Evolutionary conservation across 2,888 invertebrate species (phyloP), one percentile per base, ranked within the genome.

Genomic region (Melikaiella ostensackeni): DNA sequence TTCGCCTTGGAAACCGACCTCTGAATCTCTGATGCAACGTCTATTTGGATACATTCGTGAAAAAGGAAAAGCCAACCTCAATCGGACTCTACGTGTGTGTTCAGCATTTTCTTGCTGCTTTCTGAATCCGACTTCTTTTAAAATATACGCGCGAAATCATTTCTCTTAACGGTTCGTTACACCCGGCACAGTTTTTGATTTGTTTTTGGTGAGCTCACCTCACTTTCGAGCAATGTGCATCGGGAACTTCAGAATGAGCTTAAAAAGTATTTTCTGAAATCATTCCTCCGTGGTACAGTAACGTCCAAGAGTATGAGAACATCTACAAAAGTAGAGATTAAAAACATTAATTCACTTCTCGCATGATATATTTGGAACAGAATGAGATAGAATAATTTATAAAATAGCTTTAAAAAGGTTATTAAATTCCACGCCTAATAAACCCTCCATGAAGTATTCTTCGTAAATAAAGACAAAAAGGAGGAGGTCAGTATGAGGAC

Each of bases 1-100:
- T 86, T 84, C 82, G 79, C 83, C 82, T 84, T 81, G 83, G 84
- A 84, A 84, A 82, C 82, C 80, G 77, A 77, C 80, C 79, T 82
- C 79, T 78, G 82, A 61, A 59, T 42, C 38, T 42, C n/a, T n/a
- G n/a, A n/a, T n/a, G n/a, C n/a, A n/a, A 61, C 73, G 59, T 76
- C 76, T 73, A 82, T 79, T 77, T 80, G 79, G 82, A 82, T 83
- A 81, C 79, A 78, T 81, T 62, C 50, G 30, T 70, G 70, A 30
- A 30, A 30, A 30, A 30, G 30, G 46, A 70, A 70, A 70, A 70
- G 50, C 50, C 30, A 70, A 55, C 19, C 46, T 66, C 46, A 63
- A 4, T n/a, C n/a, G n/a, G n/a, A n/a, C n/a, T n/a, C n/a, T 61
- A 27, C 27, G 30, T 46, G 30, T 46, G 50, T 70, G 70, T 42